Conservation (phyloP, 1,140 invertebrate genomes). For the Vanessa atalanta region DNA sequence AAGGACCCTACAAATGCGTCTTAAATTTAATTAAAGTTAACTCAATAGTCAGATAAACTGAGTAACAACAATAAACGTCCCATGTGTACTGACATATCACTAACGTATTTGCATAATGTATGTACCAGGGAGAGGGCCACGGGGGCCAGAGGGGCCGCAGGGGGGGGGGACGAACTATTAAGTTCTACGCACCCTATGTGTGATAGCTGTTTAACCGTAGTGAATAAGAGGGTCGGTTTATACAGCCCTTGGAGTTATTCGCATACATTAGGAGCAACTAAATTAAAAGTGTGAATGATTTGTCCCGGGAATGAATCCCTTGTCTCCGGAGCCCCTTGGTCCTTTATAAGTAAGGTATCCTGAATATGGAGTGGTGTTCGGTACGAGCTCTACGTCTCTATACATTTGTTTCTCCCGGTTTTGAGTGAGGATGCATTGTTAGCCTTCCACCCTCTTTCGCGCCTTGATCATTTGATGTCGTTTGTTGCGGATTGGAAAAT, state of each 20-base stretch:
- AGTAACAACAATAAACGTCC: slow-evolving; percentile 76
- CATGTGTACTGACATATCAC: slow-evolving; percentile 78
- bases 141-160: slow-evolving; percentile 29
- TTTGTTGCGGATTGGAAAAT: slow-evolving; percentile 24
- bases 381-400: slow-evolving; percentile 57
- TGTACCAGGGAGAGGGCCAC: slow-evolving; percentile 44
- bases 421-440: slow-evolving; percentile 44
- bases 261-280: slow-evolving; percentile 78
- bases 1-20: slow-evolving; percentile 72
- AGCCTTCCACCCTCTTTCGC: slow-evolving; percentile 20
- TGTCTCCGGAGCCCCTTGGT: slow-evolving; percentile 49
- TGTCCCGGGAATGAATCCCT: slow-evolving; percentile 56
- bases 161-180: slow-evolving; percentile 73
- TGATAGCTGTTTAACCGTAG: slow-evolving; percentile 75
- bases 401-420: slow-evolving; percentile 59
- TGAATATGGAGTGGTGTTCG: slow-evolving; percentile 67
- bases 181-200: slow-evolving; percentile 63
- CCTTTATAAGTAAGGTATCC: slow-evolving; percentile 55
- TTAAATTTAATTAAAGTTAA: slow-evolving; percentile 79
- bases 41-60: slow-evolving; percentile 77
- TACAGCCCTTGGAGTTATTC: slow-evolving; percentile 55
- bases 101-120: slow-evolving; percentile 79
- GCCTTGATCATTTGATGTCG: slow-evolving; percentile 21
- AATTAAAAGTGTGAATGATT: slow-evolving; percentile 79
- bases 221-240: slow-evolving; percentile 52